phyloP scores from a whole-genome alignment of 2,888 invertebrate genomes.

The Serrognathus titanus region DNA sequence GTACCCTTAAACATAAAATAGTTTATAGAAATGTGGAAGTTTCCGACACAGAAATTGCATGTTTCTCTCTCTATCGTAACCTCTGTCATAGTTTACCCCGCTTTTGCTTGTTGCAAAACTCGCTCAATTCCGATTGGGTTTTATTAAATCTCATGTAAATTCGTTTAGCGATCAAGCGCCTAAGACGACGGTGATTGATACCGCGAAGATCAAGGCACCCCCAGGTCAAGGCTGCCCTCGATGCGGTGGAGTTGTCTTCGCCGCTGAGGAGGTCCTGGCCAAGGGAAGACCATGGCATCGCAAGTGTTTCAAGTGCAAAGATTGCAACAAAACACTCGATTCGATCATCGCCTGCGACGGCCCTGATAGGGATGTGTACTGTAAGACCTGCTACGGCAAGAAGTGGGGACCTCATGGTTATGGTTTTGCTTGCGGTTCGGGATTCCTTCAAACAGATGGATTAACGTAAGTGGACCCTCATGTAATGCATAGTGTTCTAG shows the following conservation, averaged over 20 bases:
- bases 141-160: neutral
- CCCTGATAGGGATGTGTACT: conserved; percentile 89
- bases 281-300: conserved; percentile 90
- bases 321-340: conserved; percentile 91
- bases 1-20: conserved; percentile 46
- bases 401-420: conserved; percentile 97
- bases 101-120: conserved; percentile 8
- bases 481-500: too few relatives aligned
- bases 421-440: conserved; percentile 92
- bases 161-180: conserved; percentile 68
- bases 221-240: conserved; percentile 87
- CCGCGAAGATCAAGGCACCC: conserved; percentile 73
- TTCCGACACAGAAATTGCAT: neutral
- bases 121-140: neutral
- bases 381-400: conserved; percentile 96
- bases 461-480: conserved; percentile 62
- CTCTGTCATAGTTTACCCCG: conserved; percentile 23
- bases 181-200: conserved; percentile 73
- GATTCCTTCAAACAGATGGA: conserved; percentile 89
- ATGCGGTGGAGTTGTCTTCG: conserved; percentile 87
- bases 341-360: conserved; percentile 95
- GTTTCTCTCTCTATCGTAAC: conserved; percentile 10
- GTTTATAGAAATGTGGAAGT: conserved; percentile 4
- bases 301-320: conserved; percentile 88
- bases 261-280: conserved; percentile 90